These are phyloP conservation scores for Pseudoatta argentina DNA, from an alignment of 1,140 invertebrate genomes.

Conservation along the genomic window DNA sequence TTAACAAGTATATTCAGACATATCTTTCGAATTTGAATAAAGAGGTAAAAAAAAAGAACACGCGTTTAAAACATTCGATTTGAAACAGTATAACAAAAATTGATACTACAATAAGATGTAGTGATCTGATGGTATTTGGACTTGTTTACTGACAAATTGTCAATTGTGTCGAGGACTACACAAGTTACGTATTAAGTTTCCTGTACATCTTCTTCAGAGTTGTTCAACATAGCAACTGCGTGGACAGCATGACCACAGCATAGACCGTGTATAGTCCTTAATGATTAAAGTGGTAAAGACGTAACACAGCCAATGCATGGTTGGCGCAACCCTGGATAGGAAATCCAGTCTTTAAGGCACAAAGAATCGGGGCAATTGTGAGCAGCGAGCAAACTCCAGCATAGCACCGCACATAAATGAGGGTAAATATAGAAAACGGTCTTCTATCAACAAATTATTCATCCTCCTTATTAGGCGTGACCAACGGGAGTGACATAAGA, in stretches of 20 bases:
- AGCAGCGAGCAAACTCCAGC: constrained; percentile 51
- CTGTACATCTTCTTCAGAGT: constrained; percentile 1
- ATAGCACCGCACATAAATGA: constrained; percentile 36
- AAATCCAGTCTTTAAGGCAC: constrained; percentile 61
- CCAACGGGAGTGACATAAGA: neutral
- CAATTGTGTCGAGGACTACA: neutral
- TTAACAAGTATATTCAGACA: neutral
- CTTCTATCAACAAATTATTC: constrained; percentile 7
- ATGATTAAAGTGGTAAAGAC: constrained; percentile 30
- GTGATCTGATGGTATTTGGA: neutral
- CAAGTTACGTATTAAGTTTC: constrained; percentile 18
- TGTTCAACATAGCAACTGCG: constrained; percentile 29
- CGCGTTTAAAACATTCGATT: neutral
- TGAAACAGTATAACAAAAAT: neutral
- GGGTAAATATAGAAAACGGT: constrained; percentile 37
- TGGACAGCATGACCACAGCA: constrained; percentile 29
- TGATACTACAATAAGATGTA: neutral
- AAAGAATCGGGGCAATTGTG: constrained; percentile 59
- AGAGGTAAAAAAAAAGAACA: neutral
- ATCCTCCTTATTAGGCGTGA: constrained; percentile 6
- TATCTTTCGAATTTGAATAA: constrained; percentile 12
- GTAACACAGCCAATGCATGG: constrained; percentile 8
- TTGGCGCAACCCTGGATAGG: constrained; percentile 34
- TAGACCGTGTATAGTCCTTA: constrained; percentile 25
- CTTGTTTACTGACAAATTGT: neutral